These are phyloP conservation scores for Zosterops pallidus DNA, from an alignment of 2,113 vertebrate species.

Conservation along the genomic window DNA sequence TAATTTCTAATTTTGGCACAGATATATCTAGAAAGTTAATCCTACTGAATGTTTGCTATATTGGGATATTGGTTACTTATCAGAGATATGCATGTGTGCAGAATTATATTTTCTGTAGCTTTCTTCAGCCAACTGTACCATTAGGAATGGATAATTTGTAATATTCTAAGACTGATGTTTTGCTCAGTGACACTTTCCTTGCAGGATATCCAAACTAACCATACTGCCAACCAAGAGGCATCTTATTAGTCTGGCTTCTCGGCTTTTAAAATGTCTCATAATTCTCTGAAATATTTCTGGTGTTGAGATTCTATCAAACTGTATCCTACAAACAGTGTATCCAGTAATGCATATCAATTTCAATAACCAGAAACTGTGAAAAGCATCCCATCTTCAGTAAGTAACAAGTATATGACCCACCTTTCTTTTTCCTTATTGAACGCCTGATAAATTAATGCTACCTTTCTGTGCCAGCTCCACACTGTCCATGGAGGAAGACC, in stretches of 20 bases:
- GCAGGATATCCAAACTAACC: neutral
- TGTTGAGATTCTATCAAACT: neutral
- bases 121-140: neutral
- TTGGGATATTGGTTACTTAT: neutral
- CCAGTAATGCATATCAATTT: neutral
- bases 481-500: neutral
- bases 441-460: neutral
- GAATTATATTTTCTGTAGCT: neutral
- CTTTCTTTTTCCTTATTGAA: neutral
- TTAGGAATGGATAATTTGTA: neutral
- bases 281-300: neutral
- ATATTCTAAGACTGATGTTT: neutral
- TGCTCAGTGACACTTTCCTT: neutral
- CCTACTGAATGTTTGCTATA: neutral
- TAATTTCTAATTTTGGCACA: constrained; percentile 13
- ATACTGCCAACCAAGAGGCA: neutral
- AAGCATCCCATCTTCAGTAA: neutral
- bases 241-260: neutral
- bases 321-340: neutral
- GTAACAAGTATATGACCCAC: neutral
- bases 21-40: constrained; percentile 7
- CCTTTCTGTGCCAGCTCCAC: neutral
- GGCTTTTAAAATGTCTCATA: neutral
- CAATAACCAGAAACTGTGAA: neutral
- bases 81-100: neutral